Conservation (phyloP, 2,797 vertebrate genomes). For the Mus caroli region DNA sequence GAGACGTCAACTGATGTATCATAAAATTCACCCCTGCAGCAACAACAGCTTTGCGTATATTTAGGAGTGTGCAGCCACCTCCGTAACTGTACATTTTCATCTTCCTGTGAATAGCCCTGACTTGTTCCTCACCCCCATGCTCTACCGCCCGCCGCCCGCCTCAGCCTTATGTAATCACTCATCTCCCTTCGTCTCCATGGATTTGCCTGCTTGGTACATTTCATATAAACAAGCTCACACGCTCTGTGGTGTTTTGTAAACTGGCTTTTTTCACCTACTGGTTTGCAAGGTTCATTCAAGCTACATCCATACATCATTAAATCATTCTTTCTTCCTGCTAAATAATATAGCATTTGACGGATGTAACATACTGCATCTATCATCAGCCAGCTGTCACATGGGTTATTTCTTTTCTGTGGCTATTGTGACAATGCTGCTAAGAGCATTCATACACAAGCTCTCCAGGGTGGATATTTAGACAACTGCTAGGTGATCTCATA, state of each 20-base stretch:
- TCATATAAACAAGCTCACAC: neutral
- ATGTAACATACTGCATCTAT: neutral
- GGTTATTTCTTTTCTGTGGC: neutral
- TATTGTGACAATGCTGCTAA: neutral
- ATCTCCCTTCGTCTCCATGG: neutral
- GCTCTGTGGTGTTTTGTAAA: neutral
- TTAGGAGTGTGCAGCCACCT: neutral
- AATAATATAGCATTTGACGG: neutral
- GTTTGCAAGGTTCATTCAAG: neutral
- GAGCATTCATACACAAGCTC: neutral
- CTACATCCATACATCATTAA: neutral
- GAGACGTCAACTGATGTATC: neutral
- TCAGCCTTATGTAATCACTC: neutral
- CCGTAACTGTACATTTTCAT: neutral
- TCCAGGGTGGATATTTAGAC: neutral
- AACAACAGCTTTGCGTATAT: neutral
- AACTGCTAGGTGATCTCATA: neutral
- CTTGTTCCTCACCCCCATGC: neutral
- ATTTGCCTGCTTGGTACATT: neutral
- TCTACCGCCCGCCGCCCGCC: neutral
- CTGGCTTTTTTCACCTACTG: neutral
- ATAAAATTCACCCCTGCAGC: neutral
- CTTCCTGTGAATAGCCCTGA: neutral
- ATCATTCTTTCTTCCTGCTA: neutral
- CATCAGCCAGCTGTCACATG: neutral